Evolutionary conservation across 2,888 invertebrate species (phyloP), one percentile per base, ranked within the genome.

Genomic region (Celastrina argiolus): DNA sequence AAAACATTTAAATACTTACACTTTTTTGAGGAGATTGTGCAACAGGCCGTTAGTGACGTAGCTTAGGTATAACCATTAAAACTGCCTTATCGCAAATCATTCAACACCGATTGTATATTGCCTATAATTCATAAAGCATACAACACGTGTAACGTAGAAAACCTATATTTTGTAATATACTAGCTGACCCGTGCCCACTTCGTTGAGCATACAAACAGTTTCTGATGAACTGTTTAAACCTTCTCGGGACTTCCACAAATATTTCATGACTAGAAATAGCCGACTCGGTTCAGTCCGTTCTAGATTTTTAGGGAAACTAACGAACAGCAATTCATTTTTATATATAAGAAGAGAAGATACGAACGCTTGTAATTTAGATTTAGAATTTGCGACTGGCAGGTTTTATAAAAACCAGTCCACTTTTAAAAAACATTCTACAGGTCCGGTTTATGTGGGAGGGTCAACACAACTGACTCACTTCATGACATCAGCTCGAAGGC

Each of bases 401-500:
- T 51, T 22, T 5, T 26, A 51, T 4, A 45, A n/a, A 51, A 51
- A 51, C 51, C 51, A 22, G 51, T 51, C 51, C 51, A 26, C 51
- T 26, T 22, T 26, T 22, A 5, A 51, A 51, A 26, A 51, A 12
- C 31, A 0, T 51, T 28, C 4, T 31, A 58, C 18, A 66, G 64
- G 69, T 70, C 70, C 71, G 70, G 70, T 67, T 69, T 18, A 56
- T 65, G 71, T 71, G 45, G 71, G 71, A 58, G 71, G 63, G 22
- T 61, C 41, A 59, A 34, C 51, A 12, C 26, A 14, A 67, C 66
- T 72, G 70, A 72, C 64, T 72, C 71, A 72, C 66, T 8, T 56
- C 51, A 67, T 72, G 70, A 70, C 68, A 68, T 72, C 70, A 72
- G 56, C 64, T 65, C 68, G 68, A 70, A 71, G 68, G 70, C 71